Base-by-base conservation (phyloP, 2,113 vertebrate species). In the Excalfactoria chinensis region DNA sequence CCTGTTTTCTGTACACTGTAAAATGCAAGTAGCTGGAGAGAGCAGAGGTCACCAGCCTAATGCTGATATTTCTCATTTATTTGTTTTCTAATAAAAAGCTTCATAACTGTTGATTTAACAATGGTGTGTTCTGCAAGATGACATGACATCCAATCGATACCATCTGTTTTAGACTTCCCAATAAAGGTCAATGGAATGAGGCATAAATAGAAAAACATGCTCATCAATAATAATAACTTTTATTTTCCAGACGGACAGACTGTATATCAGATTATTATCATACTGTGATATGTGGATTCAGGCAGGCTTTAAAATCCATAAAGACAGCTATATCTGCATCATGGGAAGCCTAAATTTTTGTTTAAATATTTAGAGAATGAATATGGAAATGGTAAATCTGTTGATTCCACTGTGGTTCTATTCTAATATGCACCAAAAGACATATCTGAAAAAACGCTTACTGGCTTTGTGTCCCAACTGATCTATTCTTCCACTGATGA, bases 201-300 rank as follows among this genome's bases (percentile, higher is more conserved):
- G 91, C 3, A 2, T 91, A 82, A 86, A 82, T 88, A 92, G 93
- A 79, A 60, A 86, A 91, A 90, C 79, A 91, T n/a, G 5, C 28
- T 81, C 60, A 94, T 92, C 90, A 84, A 86, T 93, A 94, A 88
- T 80, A 73, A 74, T 60, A 80, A 74, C 4, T 94, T 91, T 92
- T 69, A 86, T 91, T 96, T 96, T 95, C 77, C 30, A 80, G 70
- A 22, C 75, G 92, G 90, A 87, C 93, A 86, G 92, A 68, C 69
- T 17, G 2, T 64, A 86, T 92, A 37, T 82, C 34, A 77, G 60
- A 77, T 80, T 82, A 60, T 86, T 90, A 93, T 25, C 17, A 80
- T 23, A 81, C 63, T 70, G 34, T 58, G 69, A 79, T 91, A 41
- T 46, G 68, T 85, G 75, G 62, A 41, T 73, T 34, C 18, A 60